Percentiles rank a stretch among this genome's conserved stretches.
These are phyloP conservation scores for Mastomys coucha DNA, from an alignment of 2,113 vertebrate species.

Conservation along the genomic window DNA sequence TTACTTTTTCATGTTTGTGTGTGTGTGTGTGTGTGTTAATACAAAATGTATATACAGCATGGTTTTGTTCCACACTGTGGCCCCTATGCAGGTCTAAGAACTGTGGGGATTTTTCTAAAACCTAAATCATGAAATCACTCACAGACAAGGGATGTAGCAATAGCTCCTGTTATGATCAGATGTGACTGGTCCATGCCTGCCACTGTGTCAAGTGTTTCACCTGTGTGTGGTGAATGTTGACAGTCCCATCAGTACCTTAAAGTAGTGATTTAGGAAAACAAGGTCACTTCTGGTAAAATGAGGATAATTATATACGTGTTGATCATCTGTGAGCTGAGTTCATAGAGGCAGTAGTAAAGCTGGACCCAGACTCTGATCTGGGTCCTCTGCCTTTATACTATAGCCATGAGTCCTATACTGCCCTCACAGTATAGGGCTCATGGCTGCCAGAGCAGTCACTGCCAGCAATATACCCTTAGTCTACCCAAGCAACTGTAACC, in stretches of 20 bases:
- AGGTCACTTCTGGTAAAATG: not conserved
- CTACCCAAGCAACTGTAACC: not conserved
- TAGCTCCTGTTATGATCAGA: not conserved
- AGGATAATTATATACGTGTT: not conserved
- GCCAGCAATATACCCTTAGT: not conserved
- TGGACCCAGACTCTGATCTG: no score
- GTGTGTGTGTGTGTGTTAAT: no score
- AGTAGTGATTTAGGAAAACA: not conserved
- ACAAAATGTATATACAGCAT: not conserved
- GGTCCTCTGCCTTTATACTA: no score
- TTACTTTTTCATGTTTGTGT: not conserved
- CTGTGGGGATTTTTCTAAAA: not conserved
- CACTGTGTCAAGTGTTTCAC: not conserved
- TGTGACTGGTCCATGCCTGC: not conserved
- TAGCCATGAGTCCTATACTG: no score
- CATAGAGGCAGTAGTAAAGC: not conserved
- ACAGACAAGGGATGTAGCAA: not conserved
- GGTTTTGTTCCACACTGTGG: conserved; percentile 6
- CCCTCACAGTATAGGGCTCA: rapidly evolving
- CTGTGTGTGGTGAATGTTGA: not conserved
- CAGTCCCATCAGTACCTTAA: no score
- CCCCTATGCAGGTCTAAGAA: not conserved
- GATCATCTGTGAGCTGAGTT: not conserved
- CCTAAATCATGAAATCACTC: not conserved
- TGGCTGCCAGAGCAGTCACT: not conserved